Base-by-base conservation (phyloP, 2,888 invertebrate genomes). In the Leptinotarsa peninsularis region DNA sequence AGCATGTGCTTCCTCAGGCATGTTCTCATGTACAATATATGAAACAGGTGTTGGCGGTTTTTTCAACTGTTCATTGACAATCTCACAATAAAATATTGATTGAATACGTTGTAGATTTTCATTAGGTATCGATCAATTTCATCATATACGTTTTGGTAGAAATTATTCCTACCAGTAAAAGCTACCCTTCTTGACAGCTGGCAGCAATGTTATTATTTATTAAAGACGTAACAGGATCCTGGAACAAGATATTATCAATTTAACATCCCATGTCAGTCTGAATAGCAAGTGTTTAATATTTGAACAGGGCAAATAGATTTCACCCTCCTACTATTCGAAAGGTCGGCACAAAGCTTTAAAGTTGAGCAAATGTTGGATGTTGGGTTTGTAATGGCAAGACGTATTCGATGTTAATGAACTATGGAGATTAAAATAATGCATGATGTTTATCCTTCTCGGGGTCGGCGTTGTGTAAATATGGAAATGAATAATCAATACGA, bases 261-360 rank as follows among this genome's bases (percentile, higher is more conserved):
- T 78, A 80, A 77, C 81, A 79, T 80, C 79, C 80, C 70, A 78
- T 76, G 82, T 78, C 80, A 80, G 77, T n/a, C 67, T 72, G 77
- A 81, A 83, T 81, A 81, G 81, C 81, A 81, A 81, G 80, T 83
- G 83, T 81, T 85, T 83, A 85, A 85, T 85, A 84, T 85, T 85
- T 85, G 84, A 85, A 81, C 83, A 84, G 77, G 80, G 81, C 82
- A 84, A 85, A 85, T 84, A 84, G 85, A 84, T 82, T 84, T 83
- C 79, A 77, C 83, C 83, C 82, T 81, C 83, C 73, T 76, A 72
- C 70, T 74, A 66, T 71, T 72, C 56, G 67, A 76, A 76, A 79
- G 79, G 78, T 80, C 77, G 78, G 76, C 72, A 71, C 66, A 66
- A 74, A 73, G 76, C 75, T 80, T 79, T 77, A 78, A 81, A 80